Percentiles rank a stretch among this genome's conserved stretches.
Evolutionary conservation across 2,797 vertebrate genomes (phyloP).

Genomic region (Sebastolobus alascanus): DNA sequence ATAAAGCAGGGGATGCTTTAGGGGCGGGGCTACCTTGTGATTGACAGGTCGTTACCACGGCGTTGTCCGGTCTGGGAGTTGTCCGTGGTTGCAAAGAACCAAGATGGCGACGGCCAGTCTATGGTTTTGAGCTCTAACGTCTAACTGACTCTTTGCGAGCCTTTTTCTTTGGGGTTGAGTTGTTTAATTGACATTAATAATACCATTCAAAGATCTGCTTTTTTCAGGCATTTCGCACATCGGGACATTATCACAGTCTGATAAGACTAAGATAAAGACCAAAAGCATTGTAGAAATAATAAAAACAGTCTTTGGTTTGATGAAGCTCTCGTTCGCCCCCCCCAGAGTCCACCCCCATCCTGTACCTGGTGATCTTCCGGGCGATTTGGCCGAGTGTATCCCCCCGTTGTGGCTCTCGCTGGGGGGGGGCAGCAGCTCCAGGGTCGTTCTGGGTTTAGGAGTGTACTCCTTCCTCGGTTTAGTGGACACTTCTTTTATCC

Average conservation of each 20-base stretch:
- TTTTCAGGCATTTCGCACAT: too few relatives aligned
- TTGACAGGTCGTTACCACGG: too few relatives aligned
- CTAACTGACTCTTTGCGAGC: not conserved
- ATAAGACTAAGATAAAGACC: not conserved
- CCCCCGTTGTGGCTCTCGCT: conserved; percentile 94
- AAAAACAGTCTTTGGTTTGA: not conserved
- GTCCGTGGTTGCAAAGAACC: not conserved
- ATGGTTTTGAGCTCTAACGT: not conserved
- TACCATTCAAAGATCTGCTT: too few relatives aligned
- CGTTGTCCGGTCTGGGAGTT: too few relatives aligned
- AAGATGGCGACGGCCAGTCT: too few relatives aligned
- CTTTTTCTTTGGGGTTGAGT: too few relatives aligned
- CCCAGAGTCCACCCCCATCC: too few relatives aligned
- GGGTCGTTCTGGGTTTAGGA: conserved; percentile 92
- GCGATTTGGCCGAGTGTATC: conserved; percentile 87
- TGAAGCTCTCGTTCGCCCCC: not conserved
- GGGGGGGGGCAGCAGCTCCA: conserved; percentile 89
- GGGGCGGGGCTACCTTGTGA: too few relatives aligned
- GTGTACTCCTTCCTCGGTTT: conserved; percentile 93
- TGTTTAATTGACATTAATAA: too few relatives aligned
- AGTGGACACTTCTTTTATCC: conserved; percentile 93
- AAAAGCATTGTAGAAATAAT: too few relatives aligned
- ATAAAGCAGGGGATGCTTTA: too few relatives aligned
- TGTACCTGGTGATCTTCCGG: conserved; percentile 92
- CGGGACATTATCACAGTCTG: too few relatives aligned